These are phyloP conservation scores for Euphydryas editha DNA, from an alignment of 2,888 invertebrate species.

Conservation along the genomic window DNA sequence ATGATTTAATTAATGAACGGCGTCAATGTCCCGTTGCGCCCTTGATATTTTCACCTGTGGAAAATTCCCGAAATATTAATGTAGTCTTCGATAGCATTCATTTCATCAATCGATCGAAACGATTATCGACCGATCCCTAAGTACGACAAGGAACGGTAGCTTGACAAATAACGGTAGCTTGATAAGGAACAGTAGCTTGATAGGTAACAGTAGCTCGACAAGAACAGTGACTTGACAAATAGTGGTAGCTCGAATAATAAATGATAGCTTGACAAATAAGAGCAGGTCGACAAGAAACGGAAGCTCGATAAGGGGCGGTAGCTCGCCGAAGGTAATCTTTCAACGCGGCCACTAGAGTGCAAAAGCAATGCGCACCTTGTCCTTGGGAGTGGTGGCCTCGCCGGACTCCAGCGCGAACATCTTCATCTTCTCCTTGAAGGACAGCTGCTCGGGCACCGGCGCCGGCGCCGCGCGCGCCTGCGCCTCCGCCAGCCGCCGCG, in stretches of 20 bases:
- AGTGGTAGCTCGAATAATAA: too few species aligned
- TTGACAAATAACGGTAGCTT: too few species aligned
- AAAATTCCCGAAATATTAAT: constrained; percentile 28
- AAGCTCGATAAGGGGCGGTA: neutral
- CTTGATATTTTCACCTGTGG: constrained; percentile 94
- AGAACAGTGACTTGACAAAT: too few species aligned
- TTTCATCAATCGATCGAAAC: neutral
- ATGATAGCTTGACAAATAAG: too few species aligned
- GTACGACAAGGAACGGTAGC: too few species aligned
- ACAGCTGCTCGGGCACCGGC: constrained; percentile 94
- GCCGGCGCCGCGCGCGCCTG: constrained; percentile 89
- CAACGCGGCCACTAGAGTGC: constrained; percentile 1
- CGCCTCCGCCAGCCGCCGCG: constrained; percentile 86
- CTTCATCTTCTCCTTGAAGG: constrained; percentile 99
- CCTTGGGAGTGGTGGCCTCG: constrained; percentile 95
- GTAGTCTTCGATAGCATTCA: constrained; percentile 1
- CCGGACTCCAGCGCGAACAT: constrained; percentile 99
- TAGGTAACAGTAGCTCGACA: too few species aligned
- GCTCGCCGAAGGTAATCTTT: neutral
- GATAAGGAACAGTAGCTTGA: too few species aligned
- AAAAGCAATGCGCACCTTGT: constrained; percentile 82
- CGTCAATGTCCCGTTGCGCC: constrained; percentile 97
- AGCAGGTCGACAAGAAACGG: too few species aligned
- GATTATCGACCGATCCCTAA: neutral
- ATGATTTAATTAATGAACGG: constrained; percentile 80